A percentile compares a stretch with the other conserved stretches of the same genome.
Conservation (phyloP, 2,888 invertebrate species). For the Chalcis sispes region DNA sequence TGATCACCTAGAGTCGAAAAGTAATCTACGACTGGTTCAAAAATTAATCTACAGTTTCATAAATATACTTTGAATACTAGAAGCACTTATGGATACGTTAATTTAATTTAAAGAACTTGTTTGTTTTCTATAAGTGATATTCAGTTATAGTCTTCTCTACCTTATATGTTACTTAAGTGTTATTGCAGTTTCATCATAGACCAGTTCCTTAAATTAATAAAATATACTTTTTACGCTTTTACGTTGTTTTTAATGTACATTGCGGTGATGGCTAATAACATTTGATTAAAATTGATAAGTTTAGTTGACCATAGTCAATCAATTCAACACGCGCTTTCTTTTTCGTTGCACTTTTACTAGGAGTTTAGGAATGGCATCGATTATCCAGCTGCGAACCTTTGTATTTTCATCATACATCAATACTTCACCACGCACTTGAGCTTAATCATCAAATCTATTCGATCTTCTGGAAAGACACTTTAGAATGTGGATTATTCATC, state of each 20-base stretch:
- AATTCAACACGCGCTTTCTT: background rate
- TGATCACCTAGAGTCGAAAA: too few relatives aligned
- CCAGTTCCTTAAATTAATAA: conserved; percentile 11
- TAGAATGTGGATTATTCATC: background rate
- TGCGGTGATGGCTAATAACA: background rate
- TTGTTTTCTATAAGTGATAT: too few relatives aligned
- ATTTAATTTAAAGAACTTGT: background rate
- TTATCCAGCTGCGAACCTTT: conserved; percentile 2
- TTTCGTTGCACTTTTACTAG: conserved; percentile 28
- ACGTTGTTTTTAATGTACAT: background rate
- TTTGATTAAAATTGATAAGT: background rate
- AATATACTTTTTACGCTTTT: conserved; percentile 12
- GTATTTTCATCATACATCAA: background rate
- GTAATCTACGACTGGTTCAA: too few relatives aligned
- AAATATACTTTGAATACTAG: conserved; percentile 14
- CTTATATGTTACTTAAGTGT: background rate
- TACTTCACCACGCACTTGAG: background rate
- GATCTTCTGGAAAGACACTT: conserved; percentile 7
- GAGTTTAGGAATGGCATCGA: conserved; percentile 7
- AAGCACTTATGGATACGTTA: conserved; percentile 24
- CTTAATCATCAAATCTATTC: background rate
- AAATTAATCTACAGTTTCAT: background rate
- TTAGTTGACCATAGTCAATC: conserved; percentile 7
- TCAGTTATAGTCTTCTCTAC: background rate
- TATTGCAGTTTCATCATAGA: conserved; percentile 24